phyloP scores from a whole-genome alignment of 2,113 vertebrate species.

The Callipepla squamata region DNA sequence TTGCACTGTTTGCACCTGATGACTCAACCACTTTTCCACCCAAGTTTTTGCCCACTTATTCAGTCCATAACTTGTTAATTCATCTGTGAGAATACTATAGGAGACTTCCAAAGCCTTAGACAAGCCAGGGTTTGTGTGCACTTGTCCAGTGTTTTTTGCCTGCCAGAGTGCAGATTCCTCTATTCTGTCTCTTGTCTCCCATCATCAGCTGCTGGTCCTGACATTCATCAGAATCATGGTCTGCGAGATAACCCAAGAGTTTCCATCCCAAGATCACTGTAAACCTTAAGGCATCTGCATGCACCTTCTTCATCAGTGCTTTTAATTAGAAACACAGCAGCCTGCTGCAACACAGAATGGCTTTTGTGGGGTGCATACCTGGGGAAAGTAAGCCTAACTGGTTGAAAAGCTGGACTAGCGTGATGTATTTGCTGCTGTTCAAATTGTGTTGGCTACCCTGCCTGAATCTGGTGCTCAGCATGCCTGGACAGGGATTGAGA shows the following conservation, averaged over 20 bases:
- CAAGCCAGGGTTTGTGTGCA: not conserved
- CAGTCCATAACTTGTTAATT: rapidly evolving
- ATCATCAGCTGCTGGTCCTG: not conserved
- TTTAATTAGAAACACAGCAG: not conserved
- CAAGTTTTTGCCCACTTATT: not conserved
- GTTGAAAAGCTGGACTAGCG: not conserved
- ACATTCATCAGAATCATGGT: not conserved
- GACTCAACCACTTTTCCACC: not conserved
- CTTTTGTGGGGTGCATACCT: not conserved
- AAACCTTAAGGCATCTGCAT: not conserved
- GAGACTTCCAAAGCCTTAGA: not conserved
- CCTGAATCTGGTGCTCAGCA: rapidly evolving
- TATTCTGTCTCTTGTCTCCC: not conserved
- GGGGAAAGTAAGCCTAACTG: not conserved
- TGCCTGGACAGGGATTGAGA: not conserved
- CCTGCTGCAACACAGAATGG: not conserved
- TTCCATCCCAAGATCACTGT: not conserved
- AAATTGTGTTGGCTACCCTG: not conserved
- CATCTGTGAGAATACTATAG: not conserved
- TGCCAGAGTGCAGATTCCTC: not conserved
- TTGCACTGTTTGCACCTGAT: not conserved
- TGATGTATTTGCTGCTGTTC: not conserved
- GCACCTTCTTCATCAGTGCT: not conserved
- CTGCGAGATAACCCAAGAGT: not conserved
- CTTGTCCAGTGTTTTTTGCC: not conserved